Evolutionary conservation across 2,888 invertebrate genomes (phyloP).

Genomic region (Harmothoe impar): DNA sequence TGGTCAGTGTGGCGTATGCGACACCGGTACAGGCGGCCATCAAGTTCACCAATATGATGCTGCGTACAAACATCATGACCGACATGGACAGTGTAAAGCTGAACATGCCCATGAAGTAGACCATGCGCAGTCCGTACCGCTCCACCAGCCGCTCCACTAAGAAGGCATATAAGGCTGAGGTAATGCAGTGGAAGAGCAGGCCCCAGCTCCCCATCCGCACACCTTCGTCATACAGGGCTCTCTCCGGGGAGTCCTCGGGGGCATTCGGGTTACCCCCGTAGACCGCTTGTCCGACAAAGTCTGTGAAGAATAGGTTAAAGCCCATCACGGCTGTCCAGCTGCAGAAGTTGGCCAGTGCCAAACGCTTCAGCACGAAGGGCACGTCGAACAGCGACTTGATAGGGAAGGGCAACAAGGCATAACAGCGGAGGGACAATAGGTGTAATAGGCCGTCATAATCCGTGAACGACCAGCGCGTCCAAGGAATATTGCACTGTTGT

Average conservation of each 20-base stretch:
- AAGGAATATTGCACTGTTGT: constrained; percentile 59
- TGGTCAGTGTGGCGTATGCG: constrained; percentile 98
- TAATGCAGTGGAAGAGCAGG: constrained; percentile 95
- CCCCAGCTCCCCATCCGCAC: constrained; percentile 98
- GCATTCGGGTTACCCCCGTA: constrained; percentile 92
- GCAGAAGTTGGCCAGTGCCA: constrained; percentile 96
- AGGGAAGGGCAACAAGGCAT: constrained; percentile 67
- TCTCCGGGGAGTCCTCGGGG: constrained; percentile 78
- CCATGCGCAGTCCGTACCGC: constrained; percentile 84
- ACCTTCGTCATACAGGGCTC: constrained; percentile 91
- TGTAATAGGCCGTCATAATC: constrained; percentile 53
- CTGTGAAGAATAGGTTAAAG: constrained; percentile 97
- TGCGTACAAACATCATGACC: constrained; percentile 93
- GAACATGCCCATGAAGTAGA: constrained; percentile 80
- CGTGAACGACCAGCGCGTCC: constrained; percentile 56
- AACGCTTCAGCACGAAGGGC: constrained; percentile 92
- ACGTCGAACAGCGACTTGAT: constrained; percentile 85
- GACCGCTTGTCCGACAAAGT: constrained; percentile 96
- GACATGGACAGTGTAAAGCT: constrained; percentile 89
- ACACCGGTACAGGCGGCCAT: constrained; percentile 94
- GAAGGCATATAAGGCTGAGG: constrained; percentile 88
- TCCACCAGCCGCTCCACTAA: constrained; percentile 93
- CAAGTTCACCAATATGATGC: constrained; percentile 91
- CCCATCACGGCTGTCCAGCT: constrained; percentile 99
- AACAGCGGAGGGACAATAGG: constrained; percentile 55